phyloP scores from a whole-genome alignment of 1,140 invertebrate genomes.

The Sitophilus oryzae region DNA sequence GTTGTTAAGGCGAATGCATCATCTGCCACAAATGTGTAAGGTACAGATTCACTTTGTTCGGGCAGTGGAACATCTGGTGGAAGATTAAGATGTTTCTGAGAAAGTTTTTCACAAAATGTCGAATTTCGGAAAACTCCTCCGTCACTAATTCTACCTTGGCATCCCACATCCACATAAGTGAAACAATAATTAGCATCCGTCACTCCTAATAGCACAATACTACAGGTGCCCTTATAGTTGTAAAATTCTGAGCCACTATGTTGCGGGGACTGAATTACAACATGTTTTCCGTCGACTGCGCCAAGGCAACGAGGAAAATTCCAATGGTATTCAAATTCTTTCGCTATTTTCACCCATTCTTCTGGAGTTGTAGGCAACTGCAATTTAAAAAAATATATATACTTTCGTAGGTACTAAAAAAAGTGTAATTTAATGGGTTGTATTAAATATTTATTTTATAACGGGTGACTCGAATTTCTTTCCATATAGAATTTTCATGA shows the following conservation, averaged over 20 bases:
- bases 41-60: too few species aligned
- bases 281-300: conserved; percentile 35
- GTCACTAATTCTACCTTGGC: conserved; percentile 42
- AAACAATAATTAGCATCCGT: conserved; percentile 49
- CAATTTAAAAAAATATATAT: too few species aligned
- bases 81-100: conserved; percentile 9
- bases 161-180: conserved; percentile 43
- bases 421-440: too few species aligned
- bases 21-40: too few species aligned
- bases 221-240: conserved; percentile 49
- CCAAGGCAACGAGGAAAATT: conserved; percentile 23
- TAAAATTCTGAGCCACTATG: conserved; percentile 45
- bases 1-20: too few species aligned
- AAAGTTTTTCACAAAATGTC: conserved; percentile 21
- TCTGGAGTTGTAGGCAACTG: too few species aligned
- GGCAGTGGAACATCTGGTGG: too few species aligned
- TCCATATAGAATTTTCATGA: too few species aligned
- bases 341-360: conserved; percentile 28
- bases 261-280: conserved; percentile 36
- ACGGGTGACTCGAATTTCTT: too few species aligned
- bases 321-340: conserved; percentile 23
- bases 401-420: too few species aligned
- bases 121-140: conserved; percentile 39
- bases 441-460: too few species aligned
- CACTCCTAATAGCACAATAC: conserved; percentile 48